Percentiles rank a stretch among this genome's conserved stretches.
Conservation (phyloP, 2,113 vertebrate species). For the Noctilio leporinus region DNA sequence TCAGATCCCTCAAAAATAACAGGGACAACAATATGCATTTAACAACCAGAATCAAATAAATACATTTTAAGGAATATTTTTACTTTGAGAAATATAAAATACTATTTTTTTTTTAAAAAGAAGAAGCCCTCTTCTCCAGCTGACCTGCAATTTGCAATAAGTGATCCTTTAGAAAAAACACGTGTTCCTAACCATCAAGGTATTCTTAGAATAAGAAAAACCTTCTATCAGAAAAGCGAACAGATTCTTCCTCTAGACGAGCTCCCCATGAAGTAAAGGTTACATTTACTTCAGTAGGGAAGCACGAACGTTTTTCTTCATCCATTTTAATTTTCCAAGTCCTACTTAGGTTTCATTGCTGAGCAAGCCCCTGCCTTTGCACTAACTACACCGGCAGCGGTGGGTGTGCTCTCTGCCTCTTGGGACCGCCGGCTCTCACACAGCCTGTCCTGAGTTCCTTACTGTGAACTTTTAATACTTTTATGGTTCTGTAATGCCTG, state of each 20-base stretch:
- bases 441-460: not conserved
- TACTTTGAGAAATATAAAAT: not conserved
- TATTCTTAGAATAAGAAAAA: not conserved
- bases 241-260: not conserved
- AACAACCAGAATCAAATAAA: not conserved
- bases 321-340: not conserved
- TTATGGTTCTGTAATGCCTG: not conserved
- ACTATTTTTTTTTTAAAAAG: not conserved
- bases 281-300: not conserved
- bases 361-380: not conserved
- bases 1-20: not conserved
- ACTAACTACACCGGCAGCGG: not conserved
- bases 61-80: not conserved
- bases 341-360: not conserved
- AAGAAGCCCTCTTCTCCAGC: not conserved
- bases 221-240: not conserved
- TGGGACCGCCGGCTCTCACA: not conserved
- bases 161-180: not conserved
- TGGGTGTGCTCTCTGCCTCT: not conserved
- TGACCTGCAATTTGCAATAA: not conserved
- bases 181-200: not conserved
- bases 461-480: too few relatives aligned
- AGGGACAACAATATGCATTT: not conserved
- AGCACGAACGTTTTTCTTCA: not conserved
- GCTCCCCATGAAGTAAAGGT: not conserved